Evolutionary conservation across 2,113 vertebrate genomes (phyloP).

Genomic region (Ranitomeya imitator): DNA sequence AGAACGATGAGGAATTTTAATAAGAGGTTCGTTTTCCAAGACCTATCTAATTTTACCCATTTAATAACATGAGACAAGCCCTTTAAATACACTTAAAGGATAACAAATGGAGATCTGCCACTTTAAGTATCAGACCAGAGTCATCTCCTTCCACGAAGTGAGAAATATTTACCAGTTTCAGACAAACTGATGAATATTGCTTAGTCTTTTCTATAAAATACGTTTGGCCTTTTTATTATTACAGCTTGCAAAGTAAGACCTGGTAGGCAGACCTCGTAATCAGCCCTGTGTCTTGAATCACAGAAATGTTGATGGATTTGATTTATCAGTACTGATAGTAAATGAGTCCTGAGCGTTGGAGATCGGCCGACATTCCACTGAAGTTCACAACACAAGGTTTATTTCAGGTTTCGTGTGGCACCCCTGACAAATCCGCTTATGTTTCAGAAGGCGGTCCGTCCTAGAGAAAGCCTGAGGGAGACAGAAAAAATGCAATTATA

Average conservation of each 20-base stretch:
- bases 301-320: not conserved
- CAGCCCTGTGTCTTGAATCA: not conserved
- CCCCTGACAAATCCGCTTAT: conserved; percentile 89
- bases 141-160: not conserved
- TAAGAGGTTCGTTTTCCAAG: too few relatives aligned
- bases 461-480: conserved; percentile 81
- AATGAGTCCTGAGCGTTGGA: conserved; percentile 58
- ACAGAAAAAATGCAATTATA: not conserved
- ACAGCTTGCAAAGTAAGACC: not conserved
- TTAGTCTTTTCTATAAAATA: not conserved
- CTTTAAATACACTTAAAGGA: too few relatives aligned
- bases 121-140: not conserved
- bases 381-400: conserved; percentile 70
- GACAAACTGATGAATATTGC: not conserved
- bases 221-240: not conserved
- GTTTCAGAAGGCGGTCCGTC: conserved; percentile 89
- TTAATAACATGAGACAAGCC: too few relatives aligned
- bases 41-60: too few relatives aligned
- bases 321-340: not conserved
- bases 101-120: too few relatives aligned
- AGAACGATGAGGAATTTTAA: too few relatives aligned
- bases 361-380: not conserved
- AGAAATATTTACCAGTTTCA: not conserved
- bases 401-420: conserved; percentile 80
- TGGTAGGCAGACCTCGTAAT: not conserved